Evolutionary conservation across 2,113 vertebrate genomes (phyloP), one percentile per base, ranked within the genome.

Genomic region (Anguilla rostrata): DNA sequence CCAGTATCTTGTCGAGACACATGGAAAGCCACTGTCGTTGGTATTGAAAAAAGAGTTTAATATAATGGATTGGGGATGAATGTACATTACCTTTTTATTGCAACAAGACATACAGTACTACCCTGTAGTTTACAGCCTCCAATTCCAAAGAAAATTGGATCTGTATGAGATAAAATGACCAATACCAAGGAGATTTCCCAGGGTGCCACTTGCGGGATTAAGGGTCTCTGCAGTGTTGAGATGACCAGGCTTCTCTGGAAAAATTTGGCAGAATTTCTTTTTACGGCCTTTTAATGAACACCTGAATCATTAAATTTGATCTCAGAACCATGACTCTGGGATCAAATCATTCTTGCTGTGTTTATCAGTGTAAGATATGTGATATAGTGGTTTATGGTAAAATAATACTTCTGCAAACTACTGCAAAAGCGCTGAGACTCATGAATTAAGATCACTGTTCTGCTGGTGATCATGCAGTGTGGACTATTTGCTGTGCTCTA

Each of bases 81-180:
- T 85, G 71, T 85, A 57, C 79, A 56, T 49, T 80, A 80, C 53
- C 40, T 81, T 78, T 81, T 80, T 81, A 85, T 71, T 60, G 78
- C 84, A 80, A 60, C 49, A 85, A 85, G 56, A 82, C 80, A 82
- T 71, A 63, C 85, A 75, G 57, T 41, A 40, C 40, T 82, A 39
- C 40, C 60, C 22, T 86, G 39, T 82, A 71, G 81, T 82, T 82
- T 82, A 82, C 85, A 86, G 16, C 81, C 63, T 86, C 57, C 60
- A 86, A 56, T 71, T 86, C 56, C 57, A 49, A 20, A 82, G 85
- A 86, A 86, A 82, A 82, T 86, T 82, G 80, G 81, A 82, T 86
- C 57, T 83, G 57, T 86, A 81, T 82, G 85, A 86, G 85, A 86
- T 71, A 82, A 86, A 86, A 86, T 82, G 81, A 82, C 79, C 60